Evolutionary conservation across 2,888 invertebrate genomes (phyloP).

Genomic region (Teleogryllus oceanicus): DNA sequence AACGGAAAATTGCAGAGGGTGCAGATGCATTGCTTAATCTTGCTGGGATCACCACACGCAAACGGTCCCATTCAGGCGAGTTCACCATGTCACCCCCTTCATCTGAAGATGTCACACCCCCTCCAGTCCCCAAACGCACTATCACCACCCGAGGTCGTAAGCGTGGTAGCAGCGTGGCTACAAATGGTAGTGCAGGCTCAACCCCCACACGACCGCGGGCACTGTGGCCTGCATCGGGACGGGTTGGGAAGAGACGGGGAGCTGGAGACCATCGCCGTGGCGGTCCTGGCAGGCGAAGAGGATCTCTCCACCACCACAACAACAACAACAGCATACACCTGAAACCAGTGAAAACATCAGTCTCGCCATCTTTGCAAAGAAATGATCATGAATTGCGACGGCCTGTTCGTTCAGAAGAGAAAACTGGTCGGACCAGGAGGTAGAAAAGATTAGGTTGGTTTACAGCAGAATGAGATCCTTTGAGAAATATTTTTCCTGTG

Average conservation of each 20-base stretch:
- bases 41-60: slow-evolving; percentile 57
- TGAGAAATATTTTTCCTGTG: background rate
- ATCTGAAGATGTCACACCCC: background rate
- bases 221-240: background rate
- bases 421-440: slow-evolving; percentile 26
- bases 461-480: background rate
- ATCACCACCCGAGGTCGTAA: background rate
- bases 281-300: background rate
- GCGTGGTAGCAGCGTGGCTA: background rate
- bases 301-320: background rate
- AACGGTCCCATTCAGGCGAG: slow-evolving; percentile 24
- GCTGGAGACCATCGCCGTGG: background rate
- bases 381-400: slow-evolving; percentile 22
- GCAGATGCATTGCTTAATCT: slow-evolving; percentile 74
- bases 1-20: slow-evolving; percentile 70
- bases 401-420: slow-evolving; percentile 22
- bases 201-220: background rate
- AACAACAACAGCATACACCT: slow-evolving; percentile 25
- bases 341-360: slow-evolving; percentile 20
- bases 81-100: slow-evolving; percentile 18
- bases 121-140: background rate
- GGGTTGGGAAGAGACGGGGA: background rate
- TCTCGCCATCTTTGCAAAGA: background rate
- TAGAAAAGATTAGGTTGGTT: slow-evolving; percentile 20
- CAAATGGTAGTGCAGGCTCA: background rate